Conservation (phyloP, 1,140 invertebrate species). For the Bombus superbus region DNA sequence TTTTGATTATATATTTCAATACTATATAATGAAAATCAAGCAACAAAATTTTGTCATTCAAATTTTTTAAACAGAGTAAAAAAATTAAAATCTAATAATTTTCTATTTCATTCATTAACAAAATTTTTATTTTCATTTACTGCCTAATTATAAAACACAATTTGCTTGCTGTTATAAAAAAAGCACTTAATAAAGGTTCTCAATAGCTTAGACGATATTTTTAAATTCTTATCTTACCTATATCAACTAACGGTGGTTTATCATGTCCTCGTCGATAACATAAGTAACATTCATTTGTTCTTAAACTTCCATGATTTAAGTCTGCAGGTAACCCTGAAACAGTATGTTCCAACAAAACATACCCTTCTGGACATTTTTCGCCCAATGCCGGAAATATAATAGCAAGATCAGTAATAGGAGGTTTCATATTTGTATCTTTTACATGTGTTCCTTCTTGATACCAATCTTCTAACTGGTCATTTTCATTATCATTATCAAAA, state of each 20-base stretch:
- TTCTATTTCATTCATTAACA: background rate
- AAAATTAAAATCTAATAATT: constrained; percentile 12
- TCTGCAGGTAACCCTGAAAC: constrained; percentile 94
- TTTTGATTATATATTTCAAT: background rate
- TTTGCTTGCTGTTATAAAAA: background rate
- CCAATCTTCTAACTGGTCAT: constrained; percentile 89
- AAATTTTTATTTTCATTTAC: constrained; percentile 18
- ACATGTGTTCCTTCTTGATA: constrained; percentile 91
- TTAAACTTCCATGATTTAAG: constrained; percentile 97
- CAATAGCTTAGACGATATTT: background rate
- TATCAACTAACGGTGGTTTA: constrained; percentile 98
- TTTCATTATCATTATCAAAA: constrained; percentile 70
- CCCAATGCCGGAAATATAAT: constrained; percentile 95
- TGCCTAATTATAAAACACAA: background rate
- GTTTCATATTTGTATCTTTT: constrained; percentile 88
- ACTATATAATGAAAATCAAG: background rate
- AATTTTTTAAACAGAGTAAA: constrained; percentile 4
- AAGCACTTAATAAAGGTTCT: background rate
- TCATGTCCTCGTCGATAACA: constrained; percentile 96
- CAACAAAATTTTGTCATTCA: background rate
- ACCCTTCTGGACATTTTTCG: constrained; percentile 92
- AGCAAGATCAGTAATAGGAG: constrained; percentile 97
- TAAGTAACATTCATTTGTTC: constrained; percentile 95
- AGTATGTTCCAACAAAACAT: constrained; percentile 91
- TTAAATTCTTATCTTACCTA: constrained; percentile 87